Evolutionary conservation across 2,113 vertebrate species (phyloP), one percentile per base, ranked within the genome.

Genomic region (Stictonetta naevosa): DNA sequence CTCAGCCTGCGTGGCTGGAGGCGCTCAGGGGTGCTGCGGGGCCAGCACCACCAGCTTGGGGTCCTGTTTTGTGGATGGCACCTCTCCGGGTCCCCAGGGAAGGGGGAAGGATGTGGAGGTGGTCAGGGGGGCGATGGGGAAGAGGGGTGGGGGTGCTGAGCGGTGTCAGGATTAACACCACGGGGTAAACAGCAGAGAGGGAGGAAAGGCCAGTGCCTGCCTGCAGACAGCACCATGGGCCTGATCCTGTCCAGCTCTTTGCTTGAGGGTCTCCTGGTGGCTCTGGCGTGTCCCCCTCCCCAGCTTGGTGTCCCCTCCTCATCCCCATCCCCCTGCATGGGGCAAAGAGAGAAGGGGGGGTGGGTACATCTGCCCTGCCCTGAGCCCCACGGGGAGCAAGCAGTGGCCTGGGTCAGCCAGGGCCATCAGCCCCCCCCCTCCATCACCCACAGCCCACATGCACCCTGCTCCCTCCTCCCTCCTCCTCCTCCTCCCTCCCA

Each of bases 371-470:
- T 2, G 1, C 60, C 33, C 36, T 38, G 23, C n/a, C 34, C 68
- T 7, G 4, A 38, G 12, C 48, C 33, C 64, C 11, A 4, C 0
- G 0, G 46, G 75, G 31, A 53, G 67, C 2, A 0, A 50, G 33
- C 53, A 31, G 18, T 1, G 3, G 22, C 46, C 66, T 53, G 88
- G 72, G 58, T 73, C 13, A 92, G 55, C 71, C 63, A 36, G 14
- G 71, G 85, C 44, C 21, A 3, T 42, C 31, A 38, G 46, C 92
- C 53, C 76, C 82, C 77, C 60, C 69, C 63, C 50, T 46, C 23
- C 25, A 4, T 62, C 88, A 74, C 81, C 78, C 88, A 58, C 66
- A 90, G 71, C 75, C 71, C 14, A 6, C 58, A 88, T 5, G 6
- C 63, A 23, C 40, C 58, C 78, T 34, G 60, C 56, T 83, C 46